These are phyloP conservation scores for Pedionomus torquatus DNA, from an alignment of 2,113 vertebrate species.

Conservation along the genomic window DNA sequence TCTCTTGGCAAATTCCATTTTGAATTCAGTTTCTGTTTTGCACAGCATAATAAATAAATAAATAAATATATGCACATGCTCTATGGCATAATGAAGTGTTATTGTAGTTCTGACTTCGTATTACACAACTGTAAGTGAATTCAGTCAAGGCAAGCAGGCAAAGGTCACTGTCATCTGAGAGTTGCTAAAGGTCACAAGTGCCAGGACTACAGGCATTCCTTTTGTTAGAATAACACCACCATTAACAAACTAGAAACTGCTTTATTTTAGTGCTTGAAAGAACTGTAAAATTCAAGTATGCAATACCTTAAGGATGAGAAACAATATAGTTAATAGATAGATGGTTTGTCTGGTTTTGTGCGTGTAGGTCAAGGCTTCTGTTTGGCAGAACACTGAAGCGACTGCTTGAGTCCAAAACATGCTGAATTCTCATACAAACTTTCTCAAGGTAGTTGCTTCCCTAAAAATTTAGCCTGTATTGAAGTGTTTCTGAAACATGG, in stretches of 20 bases:
- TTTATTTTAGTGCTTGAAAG: not conserved
- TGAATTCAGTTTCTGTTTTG: not conserved
- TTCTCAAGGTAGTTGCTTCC: not conserved
- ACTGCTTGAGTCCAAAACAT: not conserved
- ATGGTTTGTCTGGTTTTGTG: not conserved
- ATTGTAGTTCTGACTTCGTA: not conserved
- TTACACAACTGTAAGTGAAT: not conserved
- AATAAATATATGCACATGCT: not conserved
- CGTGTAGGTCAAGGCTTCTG: not conserved
- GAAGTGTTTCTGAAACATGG: not conserved
- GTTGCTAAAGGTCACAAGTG: constrained; percentile 38
- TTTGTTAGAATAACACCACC: not conserved
- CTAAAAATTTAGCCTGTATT: not conserved
- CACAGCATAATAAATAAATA: not conserved
- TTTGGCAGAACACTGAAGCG: not conserved
- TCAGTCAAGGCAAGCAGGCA: not conserved
- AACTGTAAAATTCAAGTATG: not conserved
- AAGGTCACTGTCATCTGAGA: not conserved
- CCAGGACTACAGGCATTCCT: not conserved
- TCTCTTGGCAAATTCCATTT: constrained; percentile 48
- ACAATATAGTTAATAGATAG: not conserved
- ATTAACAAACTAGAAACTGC: not conserved
- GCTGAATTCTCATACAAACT: not conserved
- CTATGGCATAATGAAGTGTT: constrained; percentile 6
- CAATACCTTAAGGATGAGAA: not conserved